These are phyloP conservation scores for human DNA, from an alignment of 2,113 vertebrate species.

Conservation along the genomic window GRCh38 chr16:50716501-50717000, in stretches of 20 bases:
- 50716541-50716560: background rate
- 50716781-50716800: background rate
- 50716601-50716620: slow-evolving; percentile 89
- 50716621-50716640: slow-evolving; percentile 84
- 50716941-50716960: slow-evolving; percentile 85
- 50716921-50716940: slow-evolving; percentile 82
- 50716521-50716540: background rate
- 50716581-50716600: slow-evolving; percentile 89
- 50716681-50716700: background rate
- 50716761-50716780: background rate
- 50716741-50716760: background rate
- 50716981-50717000: background rate
- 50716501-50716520: background rate
- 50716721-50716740: fast-evolving
- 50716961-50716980: slow-evolving; percentile 88
- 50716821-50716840: background rate
- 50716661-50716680: slow-evolving; percentile 89
- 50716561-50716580: background rate
- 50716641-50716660: slow-evolving; percentile 84
- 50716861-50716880: background rate
- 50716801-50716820: background rate
- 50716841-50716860: background rate
- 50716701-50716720: fast-evolving
- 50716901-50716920: slow-evolving; percentile 90
- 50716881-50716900: slow-evolving; percentile 88